phyloP scores from a whole-genome alignment of 2,113 vertebrate species.

The Oxygymnocypris stewartii region DNA sequence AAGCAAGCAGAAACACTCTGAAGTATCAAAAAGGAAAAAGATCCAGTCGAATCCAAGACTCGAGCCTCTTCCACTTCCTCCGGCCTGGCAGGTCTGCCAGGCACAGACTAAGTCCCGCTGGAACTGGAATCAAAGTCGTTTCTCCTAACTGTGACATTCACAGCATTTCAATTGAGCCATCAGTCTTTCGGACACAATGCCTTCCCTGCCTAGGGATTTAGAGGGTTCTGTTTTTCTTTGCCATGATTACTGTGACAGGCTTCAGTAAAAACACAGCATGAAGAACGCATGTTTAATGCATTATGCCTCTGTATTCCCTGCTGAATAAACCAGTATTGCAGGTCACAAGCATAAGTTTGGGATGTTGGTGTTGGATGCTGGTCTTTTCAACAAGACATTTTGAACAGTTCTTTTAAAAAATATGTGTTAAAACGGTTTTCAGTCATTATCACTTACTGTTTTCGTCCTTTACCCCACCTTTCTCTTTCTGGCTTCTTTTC shows the following conservation, averaged over 20 bases:
- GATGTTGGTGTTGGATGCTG: neutral
- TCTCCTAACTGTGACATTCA: conserved; percentile 62
- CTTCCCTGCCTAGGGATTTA: conserved; percentile 21
- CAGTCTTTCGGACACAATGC: conserved; percentile 64
- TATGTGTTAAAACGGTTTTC: neutral
- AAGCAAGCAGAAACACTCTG: conserved; percentile 56
- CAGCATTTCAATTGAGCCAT: conserved; percentile 72
- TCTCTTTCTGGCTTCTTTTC: conserved; percentile 27
- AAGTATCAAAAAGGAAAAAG: conserved; percentile 36
- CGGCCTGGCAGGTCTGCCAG: conserved; percentile 60
- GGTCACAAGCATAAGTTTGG: neutral
- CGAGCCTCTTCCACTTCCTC: conserved; percentile 27
- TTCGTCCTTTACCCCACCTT: conserved; percentile 33
- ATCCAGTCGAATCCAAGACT: conserved; percentile 37
- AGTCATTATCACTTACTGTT: conserved; percentile 3
- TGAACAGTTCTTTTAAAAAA: neutral
- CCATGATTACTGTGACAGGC: conserved; percentile 23
- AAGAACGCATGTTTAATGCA: conserved; percentile 20
- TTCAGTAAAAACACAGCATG: conserved; percentile 39
- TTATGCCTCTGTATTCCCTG: neutral
- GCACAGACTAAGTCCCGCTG: conserved; percentile 56
- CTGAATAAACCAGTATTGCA: neutral
- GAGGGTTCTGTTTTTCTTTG: conserved; percentile 36
- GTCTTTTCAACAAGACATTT: neutral
- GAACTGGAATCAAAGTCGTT: conserved; percentile 61